These are phyloP conservation scores for Neotoma lepida DNA, from an alignment of 2,113 vertebrate species.

Conservation along the genomic window DNA sequence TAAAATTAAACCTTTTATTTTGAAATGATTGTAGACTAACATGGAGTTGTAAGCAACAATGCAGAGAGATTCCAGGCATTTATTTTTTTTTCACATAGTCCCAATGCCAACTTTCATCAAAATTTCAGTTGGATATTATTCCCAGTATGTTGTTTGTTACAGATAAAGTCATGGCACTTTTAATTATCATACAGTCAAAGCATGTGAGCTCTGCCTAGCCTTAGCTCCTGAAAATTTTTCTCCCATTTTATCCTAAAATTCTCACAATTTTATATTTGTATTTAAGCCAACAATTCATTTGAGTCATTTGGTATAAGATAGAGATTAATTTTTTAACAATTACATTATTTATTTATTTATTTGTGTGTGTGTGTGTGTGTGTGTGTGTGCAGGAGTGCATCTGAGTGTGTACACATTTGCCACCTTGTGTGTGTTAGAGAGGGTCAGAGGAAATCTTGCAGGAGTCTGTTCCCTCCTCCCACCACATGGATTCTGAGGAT, in stretches of 20 bases:
- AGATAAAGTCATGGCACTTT: neutral
- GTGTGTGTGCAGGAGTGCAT: accelerated
- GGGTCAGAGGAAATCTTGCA: neutral
- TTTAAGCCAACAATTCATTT: neutral
- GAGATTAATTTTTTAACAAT: no score
- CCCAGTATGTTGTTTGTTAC: neutral
- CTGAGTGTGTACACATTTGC: no score
- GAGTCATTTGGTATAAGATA: neutral
- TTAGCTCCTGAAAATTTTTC: neutral
- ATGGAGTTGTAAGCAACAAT: neutral
- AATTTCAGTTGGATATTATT: neutral
- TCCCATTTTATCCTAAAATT: no score
- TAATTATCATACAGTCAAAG: neutral
- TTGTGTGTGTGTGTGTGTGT: neutral
- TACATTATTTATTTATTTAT: neutral
- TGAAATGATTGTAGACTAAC: neutral
- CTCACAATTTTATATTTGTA: neutral
- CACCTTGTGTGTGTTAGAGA: neutral
- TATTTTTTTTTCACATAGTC: neutral
- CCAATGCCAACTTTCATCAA: neutral
- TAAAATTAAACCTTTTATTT: neutral
- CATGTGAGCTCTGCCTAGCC: neutral
- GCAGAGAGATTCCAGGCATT: neutral
- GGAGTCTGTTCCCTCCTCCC: neutral
- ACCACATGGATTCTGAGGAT: neutral